Evolutionary conservation across 2,113 vertebrate species (phyloP).

Genomic region (Argyrosomus japonicus): DNA sequence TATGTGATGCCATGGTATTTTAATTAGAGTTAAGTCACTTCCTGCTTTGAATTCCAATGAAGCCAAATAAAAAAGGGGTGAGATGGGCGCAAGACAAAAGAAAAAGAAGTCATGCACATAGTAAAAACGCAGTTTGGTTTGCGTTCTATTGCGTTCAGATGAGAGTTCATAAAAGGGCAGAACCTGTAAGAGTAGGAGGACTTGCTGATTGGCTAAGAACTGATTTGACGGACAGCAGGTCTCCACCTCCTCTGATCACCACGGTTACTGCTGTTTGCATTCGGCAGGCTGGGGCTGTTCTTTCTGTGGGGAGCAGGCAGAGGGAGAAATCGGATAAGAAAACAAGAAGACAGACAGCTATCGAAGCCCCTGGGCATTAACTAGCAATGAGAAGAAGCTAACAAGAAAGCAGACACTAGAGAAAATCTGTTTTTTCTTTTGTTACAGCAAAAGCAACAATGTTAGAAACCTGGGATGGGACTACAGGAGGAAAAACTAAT

Average conservation of each 20-base stretch:
- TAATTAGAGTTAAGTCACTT: constrained; percentile 54
- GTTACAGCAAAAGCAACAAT: constrained; percentile 31
- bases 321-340: constrained; percentile 17
- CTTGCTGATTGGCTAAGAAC: constrained; percentile 84
- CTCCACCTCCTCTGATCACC: constrained; percentile 77
- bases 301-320: constrained; percentile 84
- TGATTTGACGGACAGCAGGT: constrained; percentile 75
- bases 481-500: constrained; percentile 17
- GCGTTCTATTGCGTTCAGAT: constrained; percentile 77
- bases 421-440: not conserved
- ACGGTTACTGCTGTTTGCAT: constrained; percentile 97
- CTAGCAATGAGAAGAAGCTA: constrained; percentile 14
- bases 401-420: constrained; percentile 40
- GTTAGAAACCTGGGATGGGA: constrained; percentile 60
- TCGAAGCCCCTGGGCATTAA: constrained; percentile 18
- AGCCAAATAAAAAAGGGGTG: constrained; percentile 51
- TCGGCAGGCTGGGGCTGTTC: constrained; percentile 94
- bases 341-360: not conserved
- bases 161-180: constrained; percentile 76
- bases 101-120: constrained; percentile 89
- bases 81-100: constrained; percentile 74
- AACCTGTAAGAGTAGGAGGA: constrained; percentile 81
- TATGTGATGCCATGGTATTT: constrained; percentile 41
- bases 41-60: constrained; percentile 57
- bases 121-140: constrained; percentile 83